Evolutionary conservation across 2,888 invertebrate genomes (phyloP).

Genomic region (Myopa testacea): DNA sequence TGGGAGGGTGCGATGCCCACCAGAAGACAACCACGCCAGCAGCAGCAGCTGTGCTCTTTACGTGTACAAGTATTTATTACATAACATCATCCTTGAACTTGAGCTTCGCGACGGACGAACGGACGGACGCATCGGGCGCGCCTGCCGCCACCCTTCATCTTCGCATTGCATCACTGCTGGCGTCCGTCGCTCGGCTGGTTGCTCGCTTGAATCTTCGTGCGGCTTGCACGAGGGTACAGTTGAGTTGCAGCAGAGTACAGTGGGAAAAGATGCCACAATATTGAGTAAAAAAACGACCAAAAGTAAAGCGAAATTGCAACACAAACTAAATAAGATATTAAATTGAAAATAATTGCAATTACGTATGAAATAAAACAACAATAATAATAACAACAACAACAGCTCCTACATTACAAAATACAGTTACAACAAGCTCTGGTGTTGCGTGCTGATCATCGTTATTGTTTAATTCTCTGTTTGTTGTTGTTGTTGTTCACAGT

Average conservation of each 20-base stretch:
- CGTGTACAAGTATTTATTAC: slow-evolving; percentile 53
- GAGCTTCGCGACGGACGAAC: slow-evolving; percentile 53
- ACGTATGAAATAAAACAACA: neutral
- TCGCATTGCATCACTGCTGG: neutral
- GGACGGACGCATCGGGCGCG: neutral
- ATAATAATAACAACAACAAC: slow-evolving; percentile 7
- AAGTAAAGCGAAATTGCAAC: slow-evolving; percentile 29
- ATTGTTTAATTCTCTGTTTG: too few relatives aligned
- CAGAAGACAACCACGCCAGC: neutral
- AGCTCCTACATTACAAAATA: too few relatives aligned
- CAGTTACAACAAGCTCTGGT: neutral
- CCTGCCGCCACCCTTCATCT: neutral
- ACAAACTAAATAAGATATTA: slow-evolving; percentile 15
- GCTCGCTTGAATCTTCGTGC: slow-evolving; percentile 40
- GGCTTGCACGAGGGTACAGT: slow-evolving; percentile 26
- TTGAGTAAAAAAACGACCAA: slow-evolving; percentile 5
- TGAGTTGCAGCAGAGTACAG: slow-evolving; percentile 31
- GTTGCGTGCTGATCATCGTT: too few relatives aligned
- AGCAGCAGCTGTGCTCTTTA: neutral
- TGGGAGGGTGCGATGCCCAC: neutral
- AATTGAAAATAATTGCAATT: slow-evolving; percentile 34
- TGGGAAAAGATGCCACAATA: neutral
- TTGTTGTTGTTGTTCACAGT: too few relatives aligned
- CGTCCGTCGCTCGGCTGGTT: slow-evolving; percentile 31
- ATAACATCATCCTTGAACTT: slow-evolving; percentile 69